Percentiles rank a stretch among this genome's conserved stretches.
These are phyloP conservation scores for Athalia rosae DNA, from an alignment of 2,888 invertebrate genomes.

Conservation along the genomic window DNA sequence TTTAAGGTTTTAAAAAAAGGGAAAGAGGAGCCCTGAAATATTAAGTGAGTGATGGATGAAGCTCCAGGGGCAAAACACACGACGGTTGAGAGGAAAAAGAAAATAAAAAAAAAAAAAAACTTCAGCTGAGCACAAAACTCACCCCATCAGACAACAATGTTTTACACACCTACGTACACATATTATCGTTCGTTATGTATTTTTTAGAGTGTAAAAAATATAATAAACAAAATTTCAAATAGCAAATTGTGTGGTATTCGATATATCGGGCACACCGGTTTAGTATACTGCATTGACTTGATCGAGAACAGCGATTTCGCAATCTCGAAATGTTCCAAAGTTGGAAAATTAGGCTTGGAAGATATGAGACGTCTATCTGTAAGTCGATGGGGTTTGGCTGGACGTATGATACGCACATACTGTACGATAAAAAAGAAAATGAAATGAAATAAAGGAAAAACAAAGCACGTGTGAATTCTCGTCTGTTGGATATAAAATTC, in stretches of 20 bases:
- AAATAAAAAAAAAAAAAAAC: background rate
- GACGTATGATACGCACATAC: too few relatives aligned
- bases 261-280: too few relatives aligned
- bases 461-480: background rate
- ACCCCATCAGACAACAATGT: background rate
- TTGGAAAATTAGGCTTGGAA: background rate
- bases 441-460: background rate
- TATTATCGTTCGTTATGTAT: too few relatives aligned
- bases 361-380: background rate
- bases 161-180: background rate
- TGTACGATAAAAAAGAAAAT: background rate
- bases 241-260: too few relatives aligned
- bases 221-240: too few relatives aligned
- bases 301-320: too few relatives aligned
- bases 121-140: background rate
- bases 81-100: background rate
- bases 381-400: background rate
- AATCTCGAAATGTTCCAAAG: slow-evolving; percentile 7
- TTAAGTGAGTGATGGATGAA: slow-evolving; percentile 72
- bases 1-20: slow-evolving; percentile 40
- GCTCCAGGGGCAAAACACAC: slow-evolving; percentile 60
- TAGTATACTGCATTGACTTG: too few relatives aligned
- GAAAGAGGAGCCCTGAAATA: slow-evolving; percentile 63
- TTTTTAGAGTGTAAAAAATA: too few relatives aligned
- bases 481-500: too few relatives aligned